These are phyloP conservation scores for Poeciliopsis turrubarensis DNA, from an alignment of 2,113 vertebrate genomes.

Conservation along the genomic window DNA sequence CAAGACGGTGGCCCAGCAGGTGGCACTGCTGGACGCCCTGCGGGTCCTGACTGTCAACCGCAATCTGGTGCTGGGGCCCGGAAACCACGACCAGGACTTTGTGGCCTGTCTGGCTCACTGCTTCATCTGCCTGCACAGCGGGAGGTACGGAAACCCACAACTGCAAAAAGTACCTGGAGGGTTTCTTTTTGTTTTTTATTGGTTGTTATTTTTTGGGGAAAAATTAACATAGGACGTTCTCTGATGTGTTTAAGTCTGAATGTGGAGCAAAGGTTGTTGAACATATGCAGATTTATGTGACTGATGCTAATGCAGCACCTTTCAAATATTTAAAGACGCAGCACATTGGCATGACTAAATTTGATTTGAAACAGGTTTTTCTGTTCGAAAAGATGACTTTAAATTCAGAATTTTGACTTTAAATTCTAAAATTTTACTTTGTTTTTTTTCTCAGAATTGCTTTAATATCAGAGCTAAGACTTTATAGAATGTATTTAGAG, in stretches of 20 bases:
- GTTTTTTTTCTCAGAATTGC: too few species aligned
- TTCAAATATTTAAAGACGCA: too few species aligned
- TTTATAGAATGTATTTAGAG: too few species aligned
- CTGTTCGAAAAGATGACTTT: too few species aligned
- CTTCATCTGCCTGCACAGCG: constrained; percentile 92
- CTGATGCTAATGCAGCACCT: too few species aligned
- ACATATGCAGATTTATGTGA: too few species aligned
- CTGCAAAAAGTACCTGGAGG: not conserved
- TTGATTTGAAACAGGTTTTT: too few species aligned
- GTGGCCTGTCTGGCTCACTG: constrained; percentile 96
- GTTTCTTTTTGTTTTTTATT: not conserved
- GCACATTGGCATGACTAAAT: too few species aligned
- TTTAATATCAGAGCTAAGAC: too few species aligned
- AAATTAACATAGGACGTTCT: not conserved
- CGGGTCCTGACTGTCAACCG: constrained; percentile 95
- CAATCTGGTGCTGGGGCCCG: constrained; percentile 93
- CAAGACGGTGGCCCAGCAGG: constrained; percentile 97
- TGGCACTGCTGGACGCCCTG: constrained; percentile 92
- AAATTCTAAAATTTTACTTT: too few species aligned
- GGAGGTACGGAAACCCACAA: constrained; percentile 81
- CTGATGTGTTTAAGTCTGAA: not conserved
- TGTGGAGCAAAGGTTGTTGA: too few species aligned
- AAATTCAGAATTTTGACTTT: too few species aligned
- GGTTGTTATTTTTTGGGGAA: not conserved
- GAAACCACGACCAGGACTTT: constrained; percentile 98